Conservation (phyloP, 2,888 invertebrate species). For the Lymantria dispar region DNA sequence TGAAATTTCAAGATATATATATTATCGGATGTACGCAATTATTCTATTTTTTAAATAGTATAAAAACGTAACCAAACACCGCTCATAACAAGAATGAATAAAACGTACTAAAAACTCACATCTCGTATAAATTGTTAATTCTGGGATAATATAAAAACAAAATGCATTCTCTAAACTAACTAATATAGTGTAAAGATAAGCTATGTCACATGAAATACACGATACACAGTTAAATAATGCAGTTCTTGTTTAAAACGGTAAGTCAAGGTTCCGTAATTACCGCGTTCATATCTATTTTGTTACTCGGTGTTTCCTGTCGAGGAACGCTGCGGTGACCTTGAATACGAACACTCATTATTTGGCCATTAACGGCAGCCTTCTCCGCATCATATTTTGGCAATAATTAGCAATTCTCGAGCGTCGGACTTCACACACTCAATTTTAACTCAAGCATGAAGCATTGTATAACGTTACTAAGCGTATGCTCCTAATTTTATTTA, state of each 20-base stretch:
- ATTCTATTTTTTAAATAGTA: no score
- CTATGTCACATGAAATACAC: background rate
- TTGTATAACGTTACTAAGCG: background rate
- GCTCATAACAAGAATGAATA: no score
- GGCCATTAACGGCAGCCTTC: slow-evolving; percentile 70
- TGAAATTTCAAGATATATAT: no score
- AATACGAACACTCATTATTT: slow-evolving; percentile 71
- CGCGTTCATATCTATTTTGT: slow-evolving; percentile 75
- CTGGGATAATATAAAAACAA: background rate
- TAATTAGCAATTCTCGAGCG: slow-evolving; percentile 50
- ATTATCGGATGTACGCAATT: no score
- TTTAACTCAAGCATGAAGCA: slow-evolving; percentile 2
- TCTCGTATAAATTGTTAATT: background rate
- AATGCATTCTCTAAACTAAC: background rate
- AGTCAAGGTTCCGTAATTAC: slow-evolving; percentile 77
- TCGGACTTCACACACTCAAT: slow-evolving; percentile 20
- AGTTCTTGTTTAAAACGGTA: slow-evolving; percentile 77
- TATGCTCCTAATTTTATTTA: background rate
- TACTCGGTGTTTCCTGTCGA: slow-evolving; percentile 72
- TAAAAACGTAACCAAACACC: no score
- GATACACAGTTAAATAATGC: slow-evolving; percentile 4
- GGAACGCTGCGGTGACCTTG: slow-evolving; percentile 68
- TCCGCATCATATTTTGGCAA: slow-evolving; percentile 65
- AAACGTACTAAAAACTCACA: no score
- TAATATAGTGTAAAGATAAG: background rate